Base-by-base conservation (phyloP, 2,113 vertebrate genomes). In the Athene noctua region DNA sequence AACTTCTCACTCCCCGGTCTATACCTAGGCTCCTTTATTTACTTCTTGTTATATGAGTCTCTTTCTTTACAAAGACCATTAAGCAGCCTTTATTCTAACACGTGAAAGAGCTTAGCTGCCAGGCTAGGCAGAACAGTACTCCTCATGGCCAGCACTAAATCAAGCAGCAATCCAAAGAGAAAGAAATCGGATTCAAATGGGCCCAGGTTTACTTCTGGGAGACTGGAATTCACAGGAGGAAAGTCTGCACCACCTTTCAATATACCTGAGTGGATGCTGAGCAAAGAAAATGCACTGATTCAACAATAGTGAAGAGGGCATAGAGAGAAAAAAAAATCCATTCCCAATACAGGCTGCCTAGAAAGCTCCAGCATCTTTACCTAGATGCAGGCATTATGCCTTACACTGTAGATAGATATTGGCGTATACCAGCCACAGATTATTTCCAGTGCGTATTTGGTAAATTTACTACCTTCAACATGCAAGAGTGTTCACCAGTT, bases 111-210 rank as follows among this genome's bases (percentile, higher is more conserved):
- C 98, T 40, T 99, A 38, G 38, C 38, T 38, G 38, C 99, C 89
- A 99, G 96, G 9, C 98, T 97, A 1, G 99, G 99, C 75, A 99
- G 98, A 75, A 99, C 99, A 1, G 99, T 99, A 92, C 98, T 99
- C 97, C 99, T 98, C 99, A 99, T 99, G 96, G 99, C 99, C 97
- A 99, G 97, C 91, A 99, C 99, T 79, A 99, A 97, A 77, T 99
- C 99, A 95, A 99, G 97, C 0, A 99, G 99, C 1, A 99, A 99
- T 62, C 99, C 99, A 34, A 99, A 98, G 90, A 99, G 98, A 97
- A 99, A 99, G 97, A 99, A 99, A 95, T 99, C 99, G 23, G 99
- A 99, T 90, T 99, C 99, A 92, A 99, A 99, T 38, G 97, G 98
- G 40, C 99, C 99, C 25, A 99, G 97, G 94, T 98, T 99, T 90